Conservation (phyloP, 1,140 invertebrate species). For the Dolichoris vasculosae region DNA sequence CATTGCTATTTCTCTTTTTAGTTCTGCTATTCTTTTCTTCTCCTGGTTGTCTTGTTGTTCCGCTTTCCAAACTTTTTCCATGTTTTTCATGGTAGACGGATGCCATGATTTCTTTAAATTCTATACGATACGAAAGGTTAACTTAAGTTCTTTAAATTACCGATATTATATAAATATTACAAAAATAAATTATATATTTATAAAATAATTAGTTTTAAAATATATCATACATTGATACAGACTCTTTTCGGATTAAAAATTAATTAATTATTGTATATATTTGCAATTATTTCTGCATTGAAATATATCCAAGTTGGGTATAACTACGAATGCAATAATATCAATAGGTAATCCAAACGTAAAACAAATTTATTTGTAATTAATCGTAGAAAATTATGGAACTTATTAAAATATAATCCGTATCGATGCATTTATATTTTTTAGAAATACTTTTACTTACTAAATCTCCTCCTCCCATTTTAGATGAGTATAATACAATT, state of each 20-base stretch:
- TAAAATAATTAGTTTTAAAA: neutral
- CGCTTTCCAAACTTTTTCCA: slow-evolving; percentile 86
- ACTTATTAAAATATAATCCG: neutral
- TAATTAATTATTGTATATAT: no score
- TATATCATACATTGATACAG: no score
- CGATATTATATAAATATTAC: neutral
- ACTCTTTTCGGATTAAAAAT: neutral
- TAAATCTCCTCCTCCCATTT: slow-evolving; percentile 78
- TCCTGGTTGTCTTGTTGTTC: slow-evolving; percentile 83
- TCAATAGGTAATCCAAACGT: neutral
- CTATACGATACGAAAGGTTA: slow-evolving; percentile 66
- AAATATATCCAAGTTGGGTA: no score
- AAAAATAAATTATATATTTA: slow-evolving; percentile 15
- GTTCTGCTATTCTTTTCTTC: slow-evolving; percentile 79
- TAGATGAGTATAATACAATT: no score
- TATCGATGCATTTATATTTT: neutral
- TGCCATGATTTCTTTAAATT: slow-evolving; percentile 89
- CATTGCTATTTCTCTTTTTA: slow-evolving; percentile 81
- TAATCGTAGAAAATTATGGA: neutral
- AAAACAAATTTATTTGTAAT: neutral
- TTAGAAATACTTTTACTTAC: slow-evolving; percentile 65
- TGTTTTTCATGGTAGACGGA: slow-evolving; percentile 85
- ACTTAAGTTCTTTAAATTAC: no score
- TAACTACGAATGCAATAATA: neutral
- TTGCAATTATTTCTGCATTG: no score